A percentile compares a stretch with the other conserved stretches of the same genome.
These are phyloP conservation scores for Silurus meridionalis DNA, from an alignment of 2,113 vertebrate genomes.

Conservation along the genomic window DNA sequence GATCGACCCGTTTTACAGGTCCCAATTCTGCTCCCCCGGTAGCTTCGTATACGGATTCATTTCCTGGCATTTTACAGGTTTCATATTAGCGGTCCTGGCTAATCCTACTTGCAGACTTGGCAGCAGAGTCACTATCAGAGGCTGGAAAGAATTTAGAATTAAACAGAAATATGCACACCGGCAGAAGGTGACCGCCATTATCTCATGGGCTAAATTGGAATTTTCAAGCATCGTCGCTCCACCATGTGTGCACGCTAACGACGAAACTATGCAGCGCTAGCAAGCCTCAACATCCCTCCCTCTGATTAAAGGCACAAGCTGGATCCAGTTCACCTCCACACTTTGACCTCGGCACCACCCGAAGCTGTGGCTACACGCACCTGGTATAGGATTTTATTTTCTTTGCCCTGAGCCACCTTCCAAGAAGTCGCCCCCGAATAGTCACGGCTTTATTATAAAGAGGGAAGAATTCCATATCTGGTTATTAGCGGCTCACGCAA, in stretches of 20 bases:
- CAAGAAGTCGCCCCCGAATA: conserved; percentile 60
- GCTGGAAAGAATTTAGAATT: background rate
- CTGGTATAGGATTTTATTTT: conserved; percentile 66
- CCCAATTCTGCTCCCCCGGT: background rate
- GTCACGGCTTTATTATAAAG: conserved; percentile 59
- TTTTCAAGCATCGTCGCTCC: background rate
- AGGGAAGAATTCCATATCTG: conserved; percentile 60
- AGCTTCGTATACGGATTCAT: background rate
- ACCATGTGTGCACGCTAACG: background rate
- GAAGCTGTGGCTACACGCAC: conserved; percentile 64
- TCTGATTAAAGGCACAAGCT: conserved; percentile 66
- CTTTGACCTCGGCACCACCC: conserved; percentile 69
- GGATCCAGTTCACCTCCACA: conserved; percentile 67
- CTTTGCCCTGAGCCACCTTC: conserved; percentile 62
- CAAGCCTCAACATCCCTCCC: conserved; percentile 38
- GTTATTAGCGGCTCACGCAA: conserved; percentile 38
- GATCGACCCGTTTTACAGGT: background rate
- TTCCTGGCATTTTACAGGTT: conserved; percentile 13
- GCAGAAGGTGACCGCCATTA: background rate
- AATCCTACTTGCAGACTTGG: conserved; percentile 16
- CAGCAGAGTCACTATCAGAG: background rate
- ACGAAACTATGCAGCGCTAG: conserved; percentile 13
- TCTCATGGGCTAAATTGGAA: background rate
- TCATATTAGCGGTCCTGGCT: background rate
- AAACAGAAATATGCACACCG: background rate